Percentiles rank a stretch among this genome's conserved stretches.
phyloP scores from a whole-genome alignment of 2,113 vertebrate species.

The Rhinichthys klamathensis region DNA sequence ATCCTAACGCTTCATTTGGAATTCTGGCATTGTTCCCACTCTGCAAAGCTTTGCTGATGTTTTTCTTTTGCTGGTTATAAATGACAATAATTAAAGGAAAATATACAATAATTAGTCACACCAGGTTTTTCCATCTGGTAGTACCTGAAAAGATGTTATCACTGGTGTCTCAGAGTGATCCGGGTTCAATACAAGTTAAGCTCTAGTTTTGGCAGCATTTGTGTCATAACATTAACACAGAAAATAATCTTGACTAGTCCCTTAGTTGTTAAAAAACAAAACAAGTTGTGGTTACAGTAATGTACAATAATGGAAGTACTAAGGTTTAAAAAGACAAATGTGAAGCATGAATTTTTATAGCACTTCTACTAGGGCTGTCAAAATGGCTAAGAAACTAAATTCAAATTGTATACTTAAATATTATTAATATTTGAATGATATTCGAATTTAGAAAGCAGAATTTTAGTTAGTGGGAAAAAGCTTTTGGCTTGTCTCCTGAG shows the following conservation, averaged over 20 bases:
- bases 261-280: not conserved
- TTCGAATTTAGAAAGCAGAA: no score
- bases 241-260: not conserved
- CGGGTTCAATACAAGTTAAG: not conserved
- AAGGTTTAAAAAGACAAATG: not conserved
- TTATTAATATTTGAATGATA: no score
- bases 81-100: constrained; percentile 92
- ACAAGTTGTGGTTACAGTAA: not conserved
- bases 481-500: no score
- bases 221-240: not conserved
- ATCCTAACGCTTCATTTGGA: constrained; percentile 43
- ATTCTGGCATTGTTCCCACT: constrained; percentile 57
- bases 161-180: constrained; percentile 75
- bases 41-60: constrained; percentile 77
- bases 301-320: not conserved
- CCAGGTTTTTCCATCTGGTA: constrained; percentile 90
- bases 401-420: no score
- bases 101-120: constrained; percentile 94
- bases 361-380: not conserved
- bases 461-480: no score
- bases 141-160: constrained; percentile 78
- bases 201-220: not conserved
- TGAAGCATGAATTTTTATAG: not conserved
- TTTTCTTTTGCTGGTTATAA: constrained; percentile 86
- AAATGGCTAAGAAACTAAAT: no score